Conservation (phyloP, 2,888 invertebrate species). For the Polydrusus cervinus region DNA sequence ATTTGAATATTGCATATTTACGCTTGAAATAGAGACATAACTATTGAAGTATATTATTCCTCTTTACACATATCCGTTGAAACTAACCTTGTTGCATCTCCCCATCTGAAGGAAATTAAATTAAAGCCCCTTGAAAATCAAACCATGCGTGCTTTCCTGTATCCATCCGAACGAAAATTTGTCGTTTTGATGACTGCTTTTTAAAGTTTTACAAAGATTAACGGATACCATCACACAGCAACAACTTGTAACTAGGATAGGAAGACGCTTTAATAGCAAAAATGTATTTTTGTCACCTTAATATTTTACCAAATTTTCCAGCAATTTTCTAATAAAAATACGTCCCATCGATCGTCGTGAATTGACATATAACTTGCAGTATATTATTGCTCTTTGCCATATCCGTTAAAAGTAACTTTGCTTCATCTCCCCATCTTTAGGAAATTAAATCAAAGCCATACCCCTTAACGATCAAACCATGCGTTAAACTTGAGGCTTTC, state of each 20-base stretch:
- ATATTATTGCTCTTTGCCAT: too few species aligned
- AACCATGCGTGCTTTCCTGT: constrained; percentile 43
- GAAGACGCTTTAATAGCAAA: constrained; percentile 47
- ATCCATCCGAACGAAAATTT: constrained; percentile 35
- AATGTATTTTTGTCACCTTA: constrained; percentile 10
- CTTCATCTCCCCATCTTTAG: constrained; percentile 30
- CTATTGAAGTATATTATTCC: not conserved
- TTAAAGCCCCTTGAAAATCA: constrained; percentile 32
- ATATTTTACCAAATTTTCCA: too few species aligned
- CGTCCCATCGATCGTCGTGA: too few species aligned
- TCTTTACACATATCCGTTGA: too few species aligned
- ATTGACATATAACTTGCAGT: not conserved
- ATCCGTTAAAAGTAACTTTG: constrained; percentile 34
- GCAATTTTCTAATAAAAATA: too few species aligned
- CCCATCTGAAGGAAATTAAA: constrained; percentile 40
- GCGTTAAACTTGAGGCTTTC: constrained; percentile 46
- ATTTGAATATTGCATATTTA: too few species aligned
- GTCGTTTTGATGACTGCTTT: constrained; percentile 42
- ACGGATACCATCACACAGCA: too few species aligned
- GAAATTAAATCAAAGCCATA: constrained; percentile 46
- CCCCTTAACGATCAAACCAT: constrained; percentile 39
- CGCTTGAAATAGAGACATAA: too few species aligned
- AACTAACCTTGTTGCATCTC: constrained; percentile 30
- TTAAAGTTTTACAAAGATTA: constrained; percentile 43
- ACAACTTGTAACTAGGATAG: constrained; percentile 39